Conservation (phyloP, 2,113 vertebrate genomes). For the Dissostichus mawsoni region DNA sequence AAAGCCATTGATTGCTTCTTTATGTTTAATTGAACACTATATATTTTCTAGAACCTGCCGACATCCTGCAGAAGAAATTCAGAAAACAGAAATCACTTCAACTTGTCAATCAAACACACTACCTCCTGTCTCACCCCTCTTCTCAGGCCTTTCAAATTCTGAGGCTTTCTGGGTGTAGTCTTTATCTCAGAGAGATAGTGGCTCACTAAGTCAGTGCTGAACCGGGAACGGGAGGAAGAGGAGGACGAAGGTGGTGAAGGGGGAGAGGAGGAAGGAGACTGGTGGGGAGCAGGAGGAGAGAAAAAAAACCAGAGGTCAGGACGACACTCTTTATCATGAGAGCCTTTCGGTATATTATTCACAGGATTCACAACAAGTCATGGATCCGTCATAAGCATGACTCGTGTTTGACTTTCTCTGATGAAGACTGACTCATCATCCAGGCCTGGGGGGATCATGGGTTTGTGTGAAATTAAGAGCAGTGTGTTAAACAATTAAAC, state of each 20-base stretch:
- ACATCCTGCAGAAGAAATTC: constrained; percentile 33
- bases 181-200: constrained; percentile 96
- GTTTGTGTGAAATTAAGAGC: too few species aligned
- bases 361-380: not conserved
- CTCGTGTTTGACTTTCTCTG: not conserved
- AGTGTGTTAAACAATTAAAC: not conserved
- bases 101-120: constrained; percentile 36
- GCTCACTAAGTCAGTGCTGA: constrained; percentile 92
- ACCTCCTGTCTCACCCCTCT: constrained; percentile 92
- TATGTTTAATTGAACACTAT: not conserved
- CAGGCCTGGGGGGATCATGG: not conserved
- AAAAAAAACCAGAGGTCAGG: constrained; percentile 78
- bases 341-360: not conserved
- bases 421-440: not conserved
- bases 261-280: constrained; percentile 68
- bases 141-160: constrained; percentile 90
- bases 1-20: not conserved
- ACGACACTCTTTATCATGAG: constrained; percentile 2
- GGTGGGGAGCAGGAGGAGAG: constrained; percentile 80
- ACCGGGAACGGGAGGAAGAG: constrained; percentile 85
- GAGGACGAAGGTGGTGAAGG: constrained; percentile 86
- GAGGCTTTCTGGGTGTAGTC: constrained; percentile 93
- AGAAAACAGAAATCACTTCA: constrained; percentile 15
- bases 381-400: not conserved
- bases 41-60: constrained; percentile 36